Percentiles rank a stretch among this genome's conserved stretches.
Evolutionary conservation across 2,888 invertebrate genomes (phyloP).

Genomic region (Orgyia antiqua): DNA sequence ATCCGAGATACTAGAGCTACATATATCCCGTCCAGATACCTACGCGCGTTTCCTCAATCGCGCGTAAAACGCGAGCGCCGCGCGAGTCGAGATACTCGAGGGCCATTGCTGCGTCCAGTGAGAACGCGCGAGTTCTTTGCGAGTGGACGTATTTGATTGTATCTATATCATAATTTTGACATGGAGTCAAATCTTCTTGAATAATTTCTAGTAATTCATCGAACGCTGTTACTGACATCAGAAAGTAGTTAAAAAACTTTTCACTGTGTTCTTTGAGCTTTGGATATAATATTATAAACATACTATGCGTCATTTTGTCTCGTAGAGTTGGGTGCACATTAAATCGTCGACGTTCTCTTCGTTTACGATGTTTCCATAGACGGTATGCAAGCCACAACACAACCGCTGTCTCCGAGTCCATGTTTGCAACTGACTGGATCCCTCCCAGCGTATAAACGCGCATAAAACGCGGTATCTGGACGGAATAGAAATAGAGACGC

Average conservation of each 20-base stretch:
- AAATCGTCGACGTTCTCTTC: constrained; percentile 4
- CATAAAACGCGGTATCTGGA: constrained; percentile 6
- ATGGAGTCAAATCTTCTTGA: constrained; percentile 8
- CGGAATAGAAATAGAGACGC: constrained; percentile 2
- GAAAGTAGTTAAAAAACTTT: constrained; percentile 20
- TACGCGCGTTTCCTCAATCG: constrained; percentile 4
- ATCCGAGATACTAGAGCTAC: not conserved
- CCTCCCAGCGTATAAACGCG: constrained; percentile 2
- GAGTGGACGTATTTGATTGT: too few relatives aligned
- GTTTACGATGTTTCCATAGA: constrained; percentile 3
- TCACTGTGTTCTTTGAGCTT: constrained; percentile 14
- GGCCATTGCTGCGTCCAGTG: constrained; percentile 7
- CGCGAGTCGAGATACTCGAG: constrained; percentile 9
- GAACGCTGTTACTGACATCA: constrained; percentile 13
- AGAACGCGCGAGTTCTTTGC: constrained; percentile 6
- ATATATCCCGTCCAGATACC: too few relatives aligned
- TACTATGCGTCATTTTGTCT: constrained; percentile 18
- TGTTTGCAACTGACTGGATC: constrained; percentile 6
- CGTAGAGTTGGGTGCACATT: constrained; percentile 13
- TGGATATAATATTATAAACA: constrained; percentile 19
- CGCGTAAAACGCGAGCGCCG: constrained; percentile 4
- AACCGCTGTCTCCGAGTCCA: constrained; percentile 7
- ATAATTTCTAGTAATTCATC: constrained; percentile 6
- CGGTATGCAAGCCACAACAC: constrained; percentile 9
- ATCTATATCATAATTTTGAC: constrained; percentile 5